Conservation (phyloP, 2,888 invertebrate genomes). For the Sericinus montela region DNA sequence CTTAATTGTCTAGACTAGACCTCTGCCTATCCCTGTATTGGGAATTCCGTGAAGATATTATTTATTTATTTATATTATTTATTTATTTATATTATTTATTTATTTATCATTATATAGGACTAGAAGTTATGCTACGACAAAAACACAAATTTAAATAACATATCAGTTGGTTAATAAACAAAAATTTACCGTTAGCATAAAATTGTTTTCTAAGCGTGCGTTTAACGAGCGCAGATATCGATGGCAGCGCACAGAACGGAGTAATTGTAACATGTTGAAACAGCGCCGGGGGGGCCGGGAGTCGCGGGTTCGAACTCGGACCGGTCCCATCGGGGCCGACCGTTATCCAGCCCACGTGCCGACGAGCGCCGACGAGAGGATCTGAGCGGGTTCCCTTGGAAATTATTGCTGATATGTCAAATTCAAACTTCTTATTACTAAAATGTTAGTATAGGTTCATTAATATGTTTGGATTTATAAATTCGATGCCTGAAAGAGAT, state of each 20-base stretch:
- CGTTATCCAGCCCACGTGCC: constrained; percentile 42
- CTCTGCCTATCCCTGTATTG: too few species aligned
- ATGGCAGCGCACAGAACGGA: not conserved
- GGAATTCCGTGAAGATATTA: too few species aligned
- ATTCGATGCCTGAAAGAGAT: too few species aligned
- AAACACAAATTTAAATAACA: too few species aligned
- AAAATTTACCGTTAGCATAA: not conserved
- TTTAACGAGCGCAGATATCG: not conserved
- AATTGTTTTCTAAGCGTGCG: not conserved
- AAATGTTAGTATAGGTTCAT: too few species aligned
- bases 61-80: too few species aligned
- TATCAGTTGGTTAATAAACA: not conserved
- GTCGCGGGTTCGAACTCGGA: constrained; percentile 20
- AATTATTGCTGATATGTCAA: not conserved
- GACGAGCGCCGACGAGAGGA: constrained; percentile 10
- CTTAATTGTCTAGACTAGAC: too few species aligned
- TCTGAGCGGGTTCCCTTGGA: not conserved
- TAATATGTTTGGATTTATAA: too few species aligned
- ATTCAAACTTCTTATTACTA: not conserved
- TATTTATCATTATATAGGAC: too few species aligned
- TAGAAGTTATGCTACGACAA: too few species aligned
- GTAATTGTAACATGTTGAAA: constrained; percentile 4
- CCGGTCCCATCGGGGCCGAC: constrained; percentile 48
- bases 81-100: too few species aligned
- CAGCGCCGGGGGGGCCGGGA: not conserved